Conservation (phyloP, 2,113 vertebrate species). For the Cheilinus undulatus region DNA sequence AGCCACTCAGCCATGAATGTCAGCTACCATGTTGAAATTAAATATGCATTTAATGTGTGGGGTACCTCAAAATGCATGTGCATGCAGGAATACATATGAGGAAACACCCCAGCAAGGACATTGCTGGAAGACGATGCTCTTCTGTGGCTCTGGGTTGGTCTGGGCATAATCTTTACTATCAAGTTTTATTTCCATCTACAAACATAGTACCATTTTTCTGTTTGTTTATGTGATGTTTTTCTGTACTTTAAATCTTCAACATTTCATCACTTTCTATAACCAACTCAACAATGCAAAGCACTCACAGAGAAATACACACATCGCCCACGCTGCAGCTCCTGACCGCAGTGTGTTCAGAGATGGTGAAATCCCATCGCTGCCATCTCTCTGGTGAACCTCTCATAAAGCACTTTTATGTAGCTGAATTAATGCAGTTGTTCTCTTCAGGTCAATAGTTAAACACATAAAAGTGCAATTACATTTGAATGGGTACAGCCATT, state of each 20-base stretch:
- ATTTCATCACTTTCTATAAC: not conserved
- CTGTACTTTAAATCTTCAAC: not conserved
- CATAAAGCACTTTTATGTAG: constrained; percentile 72
- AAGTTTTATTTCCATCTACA: not conserved
- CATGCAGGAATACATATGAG: not conserved
- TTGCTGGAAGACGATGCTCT: constrained; percentile 3
- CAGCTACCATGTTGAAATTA: constrained; percentile 48
- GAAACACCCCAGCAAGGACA: not conserved
- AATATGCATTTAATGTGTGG: constrained; percentile 34
- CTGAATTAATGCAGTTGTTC: constrained; percentile 83
- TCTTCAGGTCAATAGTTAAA: constrained; percentile 87
- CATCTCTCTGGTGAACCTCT: constrained; percentile 67
- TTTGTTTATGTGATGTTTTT: not conserved
- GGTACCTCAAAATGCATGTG: not conserved
- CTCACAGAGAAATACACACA: constrained; percentile 13
- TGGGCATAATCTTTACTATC: not conserved
- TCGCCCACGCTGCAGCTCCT: constrained; percentile 44
- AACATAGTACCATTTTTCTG: not conserved
- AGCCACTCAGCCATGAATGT: constrained; percentile 63
- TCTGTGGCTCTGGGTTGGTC: not conserved
- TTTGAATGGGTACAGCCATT: constrained; percentile 74
- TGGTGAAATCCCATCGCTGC: constrained; percentile 44
- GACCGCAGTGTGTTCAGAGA: constrained; percentile 51
- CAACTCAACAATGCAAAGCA: constrained; percentile 3
- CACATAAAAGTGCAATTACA: constrained; percentile 84